phyloP scores from a whole-genome alignment of 2,113 vertebrate species.

The Chaetodon trifascialis region DNA sequence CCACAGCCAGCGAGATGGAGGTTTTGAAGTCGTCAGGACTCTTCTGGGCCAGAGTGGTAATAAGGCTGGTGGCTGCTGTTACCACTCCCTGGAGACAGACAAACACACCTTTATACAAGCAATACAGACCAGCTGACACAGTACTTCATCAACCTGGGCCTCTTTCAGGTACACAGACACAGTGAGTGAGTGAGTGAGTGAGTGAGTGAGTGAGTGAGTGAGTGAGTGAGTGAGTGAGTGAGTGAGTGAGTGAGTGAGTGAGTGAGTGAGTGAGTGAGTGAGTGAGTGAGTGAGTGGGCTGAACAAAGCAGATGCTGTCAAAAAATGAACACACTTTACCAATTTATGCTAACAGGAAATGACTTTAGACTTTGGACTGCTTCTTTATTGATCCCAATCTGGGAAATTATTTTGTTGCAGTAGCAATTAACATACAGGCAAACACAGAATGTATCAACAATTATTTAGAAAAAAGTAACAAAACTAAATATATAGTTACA shows the following conservation, averaged over 20 bases:
- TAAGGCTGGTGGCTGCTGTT: conserved; percentile 89
- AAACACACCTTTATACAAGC: neutral
- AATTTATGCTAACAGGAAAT: no score
- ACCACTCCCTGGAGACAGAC: conserved; percentile 87
- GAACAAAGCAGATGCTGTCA: neutral
- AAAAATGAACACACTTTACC: no score
- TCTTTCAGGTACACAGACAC: neutral
- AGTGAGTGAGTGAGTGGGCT: neutral
- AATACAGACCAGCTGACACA: neutral
- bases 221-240: neutral
- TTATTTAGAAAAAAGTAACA: no score
- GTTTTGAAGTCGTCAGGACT: conserved; percentile 93
- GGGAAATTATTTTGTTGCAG: no score
- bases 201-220: neutral
- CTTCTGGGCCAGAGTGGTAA: conserved; percentile 92
- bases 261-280: neutral
- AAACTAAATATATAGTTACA: no score
- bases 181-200: neutral
- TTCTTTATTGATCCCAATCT: no score
- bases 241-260: no score
- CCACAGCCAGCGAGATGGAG: conserved; percentile 88
- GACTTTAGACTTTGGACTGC: no score
- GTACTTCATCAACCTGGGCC: neutral
- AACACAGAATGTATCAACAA: no score
- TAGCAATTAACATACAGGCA: no score